Evolutionary conservation across 2,888 invertebrate genomes (phyloP), one percentile per base, ranked within the genome.

Genomic region (Acanthosoma haemorrhoidale): DNA sequence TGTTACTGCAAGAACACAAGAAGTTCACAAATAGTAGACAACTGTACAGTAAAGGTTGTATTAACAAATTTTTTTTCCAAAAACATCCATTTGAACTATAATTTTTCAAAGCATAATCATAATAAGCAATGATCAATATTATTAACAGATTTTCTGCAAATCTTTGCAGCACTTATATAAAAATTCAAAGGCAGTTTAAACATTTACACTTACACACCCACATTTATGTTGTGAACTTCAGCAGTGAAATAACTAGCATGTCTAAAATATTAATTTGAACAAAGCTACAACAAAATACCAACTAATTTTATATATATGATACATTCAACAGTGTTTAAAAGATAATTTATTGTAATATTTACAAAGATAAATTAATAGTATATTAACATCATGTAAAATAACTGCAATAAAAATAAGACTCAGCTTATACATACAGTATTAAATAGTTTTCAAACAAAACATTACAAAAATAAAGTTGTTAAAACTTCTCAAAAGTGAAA

Each of bases 231-330:
- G 21, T 59, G 8, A 38, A 61, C 18, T 11, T n/a, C 34, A 61
- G 34, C 34, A 61, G 34, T 38, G 38, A 64, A 41, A 29, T 21
- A 39, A 64, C 41, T 64, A 64, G 64, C 39, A 39, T 36, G 41
- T 13, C 64, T 41, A 64, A 41, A 64, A 39, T 64, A 64, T 41
- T 41, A 41, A 64, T 63, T 41, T 63, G 41, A 39, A 63, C 63
- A 63, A 63, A 63, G 63, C 41, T 64, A 64, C 41, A 64, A 29
- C 21, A 64, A 21, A 64, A 64, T 64, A 41, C 25, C 41, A 64
- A 41, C n/a, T n/a, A 25, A 43, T 43, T 13, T 51, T n/a, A n/a
- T 39, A 25, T 29, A 63, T 63, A 39, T n/a, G 13, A 57, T 21
- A 64, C 38, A 31, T 41, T 6, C 18, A 64, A 41, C 64, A 64